Conservation (phyloP, 2,888 invertebrate species). For the Oscheius sp. region DNA sequence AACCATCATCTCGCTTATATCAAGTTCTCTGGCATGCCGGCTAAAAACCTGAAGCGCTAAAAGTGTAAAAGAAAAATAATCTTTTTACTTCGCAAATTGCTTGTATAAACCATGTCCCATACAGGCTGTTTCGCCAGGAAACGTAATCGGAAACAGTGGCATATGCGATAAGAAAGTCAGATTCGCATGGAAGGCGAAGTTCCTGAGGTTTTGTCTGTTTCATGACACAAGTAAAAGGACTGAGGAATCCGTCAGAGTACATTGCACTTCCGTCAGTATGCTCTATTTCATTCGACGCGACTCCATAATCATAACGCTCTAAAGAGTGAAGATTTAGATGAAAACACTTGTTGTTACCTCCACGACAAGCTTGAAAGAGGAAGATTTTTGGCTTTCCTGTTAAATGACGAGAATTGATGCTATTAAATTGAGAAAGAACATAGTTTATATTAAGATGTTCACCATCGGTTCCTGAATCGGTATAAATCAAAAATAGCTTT, state of each 20-base stretch:
- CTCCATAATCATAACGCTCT: constrained; percentile 23
- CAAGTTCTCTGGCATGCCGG: constrained; percentile 47
- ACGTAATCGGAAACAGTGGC: constrained; percentile 68
- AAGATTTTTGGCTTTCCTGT: constrained; percentile 69
- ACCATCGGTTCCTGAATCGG: constrained; percentile 53
- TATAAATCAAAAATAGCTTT: neutral
- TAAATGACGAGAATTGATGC: constrained; percentile 61
- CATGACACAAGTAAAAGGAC: constrained; percentile 17
- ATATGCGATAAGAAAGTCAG: constrained; percentile 68
- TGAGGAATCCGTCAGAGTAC: neutral
- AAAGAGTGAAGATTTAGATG: neutral
- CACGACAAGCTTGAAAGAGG: constrained; percentile 70
- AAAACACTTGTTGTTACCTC: constrained; percentile 62
- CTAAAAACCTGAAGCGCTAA: constrained; percentile 38
- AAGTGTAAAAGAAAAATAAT: neutral
- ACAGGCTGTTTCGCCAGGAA: constrained; percentile 67
- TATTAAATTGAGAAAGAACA: constrained; percentile 53
- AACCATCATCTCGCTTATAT: constrained; percentile 57
- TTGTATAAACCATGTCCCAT: constrained; percentile 70
- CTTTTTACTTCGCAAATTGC: constrained; percentile 67
- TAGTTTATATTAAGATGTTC: constrained; percentile 39
- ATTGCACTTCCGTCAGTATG: neutral
- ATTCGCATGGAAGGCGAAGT: constrained; percentile 54
- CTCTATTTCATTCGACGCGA: neutral
- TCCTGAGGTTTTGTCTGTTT: neutral